Conservation (phyloP, 2,113 vertebrate species). For the Lamprotornis superbus region DNA sequence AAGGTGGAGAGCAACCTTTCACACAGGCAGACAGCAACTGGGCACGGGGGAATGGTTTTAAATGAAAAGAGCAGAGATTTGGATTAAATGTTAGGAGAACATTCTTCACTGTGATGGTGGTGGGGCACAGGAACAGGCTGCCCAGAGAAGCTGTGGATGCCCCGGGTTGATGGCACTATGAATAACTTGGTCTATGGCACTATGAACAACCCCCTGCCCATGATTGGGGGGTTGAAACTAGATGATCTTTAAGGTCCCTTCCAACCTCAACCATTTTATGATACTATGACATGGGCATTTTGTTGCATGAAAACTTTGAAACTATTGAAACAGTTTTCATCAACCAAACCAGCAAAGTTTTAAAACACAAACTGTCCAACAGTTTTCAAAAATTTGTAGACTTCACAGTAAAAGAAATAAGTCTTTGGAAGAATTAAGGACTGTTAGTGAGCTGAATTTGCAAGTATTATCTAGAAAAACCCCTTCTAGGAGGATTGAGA, state of each 20-base stretch:
- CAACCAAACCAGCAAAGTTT: neutral
- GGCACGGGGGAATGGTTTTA: neutral
- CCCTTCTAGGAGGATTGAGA: neutral
- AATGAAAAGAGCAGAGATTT: neutral
- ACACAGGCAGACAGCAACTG: accelerated
- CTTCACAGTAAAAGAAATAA: neutral
- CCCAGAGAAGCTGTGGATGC: neutral
- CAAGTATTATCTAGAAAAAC: neutral
- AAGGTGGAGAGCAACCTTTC: neutral
- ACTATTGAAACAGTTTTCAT: neutral
- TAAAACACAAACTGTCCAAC: neutral
- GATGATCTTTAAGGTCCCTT: neutral
- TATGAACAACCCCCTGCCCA: neutral
- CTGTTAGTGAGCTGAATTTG: neutral
- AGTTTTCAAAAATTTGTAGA: neutral
- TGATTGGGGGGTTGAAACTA: neutral
- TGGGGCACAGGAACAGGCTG: neutral
- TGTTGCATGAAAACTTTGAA: neutral
- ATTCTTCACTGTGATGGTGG: neutral
- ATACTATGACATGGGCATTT: neutral
- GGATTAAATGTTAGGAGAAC: neutral
- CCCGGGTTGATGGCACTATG: neutral
- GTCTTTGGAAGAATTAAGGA: neutral
- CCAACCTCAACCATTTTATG: neutral
- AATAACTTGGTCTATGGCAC: neutral